Base-by-base conservation (phyloP, 2,888 invertebrate species). In the Dolichopus griseipennis region DNA sequence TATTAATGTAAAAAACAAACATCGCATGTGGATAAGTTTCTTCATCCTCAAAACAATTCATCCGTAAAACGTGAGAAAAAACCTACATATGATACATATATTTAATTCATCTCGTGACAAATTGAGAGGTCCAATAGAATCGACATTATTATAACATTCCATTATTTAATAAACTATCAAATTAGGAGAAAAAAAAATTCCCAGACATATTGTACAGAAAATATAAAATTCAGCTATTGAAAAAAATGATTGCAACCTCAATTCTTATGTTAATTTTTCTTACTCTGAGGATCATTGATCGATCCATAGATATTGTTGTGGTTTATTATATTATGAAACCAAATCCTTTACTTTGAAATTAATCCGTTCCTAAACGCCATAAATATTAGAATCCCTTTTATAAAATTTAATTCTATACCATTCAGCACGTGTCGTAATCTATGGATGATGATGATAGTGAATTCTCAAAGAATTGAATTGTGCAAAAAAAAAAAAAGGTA, bases 11-110 rank as follows among this genome's bases (percentile, higher is more conserved):
- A 27, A 10, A 37, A 37, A 37, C 37, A 37, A 37, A 37, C 37
- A 37, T 12, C 52, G 15, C 18, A 52, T 52, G 52, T 52, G 5
- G 52, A 52, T 52, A 52, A 18, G 15, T 52, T 52, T 52, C 52
- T 12, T 12, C 15, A 52, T 52, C 15, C 18, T 52, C 6, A 18
- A 63, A 63, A 18, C 27, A 63, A 27, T 63, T 63, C 63, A 63
- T 63, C 63, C 63, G 63, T 63, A 7, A 63, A 63, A 63, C 63
- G 63, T 63, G 63, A 63, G 63, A 62, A 63, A 20, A 63, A 63
- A 63, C 22, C n/a, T 61, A 61, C 5, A 21, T 9, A 61, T 21
- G 21, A 10, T 1, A 61, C 9, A 21, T 21, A 22, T 63, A 27
- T 33, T 33, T 4, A 63, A 63, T 18, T 52, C 52, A 52, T 52